phyloP scores from a whole-genome alignment of 2,888 invertebrate species.

The Pseudococcus viburni region DNA sequence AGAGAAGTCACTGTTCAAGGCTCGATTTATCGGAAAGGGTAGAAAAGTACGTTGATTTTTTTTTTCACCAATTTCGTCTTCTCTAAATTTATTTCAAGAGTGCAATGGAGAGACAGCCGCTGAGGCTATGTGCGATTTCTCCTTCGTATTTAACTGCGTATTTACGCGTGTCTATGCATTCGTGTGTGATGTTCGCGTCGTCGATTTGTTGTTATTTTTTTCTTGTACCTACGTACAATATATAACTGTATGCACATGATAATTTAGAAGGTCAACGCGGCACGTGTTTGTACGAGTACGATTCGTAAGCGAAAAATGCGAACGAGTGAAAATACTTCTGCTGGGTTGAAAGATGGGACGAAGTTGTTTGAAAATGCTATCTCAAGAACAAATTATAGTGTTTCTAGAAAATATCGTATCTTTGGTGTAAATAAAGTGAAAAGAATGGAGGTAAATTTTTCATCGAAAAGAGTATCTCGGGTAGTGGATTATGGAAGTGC shows the following conservation, averaged over 20 bases:
- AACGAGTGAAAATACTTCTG: background rate
- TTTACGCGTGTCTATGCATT: background rate
- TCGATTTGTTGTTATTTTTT: background rate
- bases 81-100: background rate
- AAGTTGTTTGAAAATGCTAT: background rate
- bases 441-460: conserved; percentile 4
- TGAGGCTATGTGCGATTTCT: background rate
- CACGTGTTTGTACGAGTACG: conserved; percentile 6
- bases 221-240: background rate
- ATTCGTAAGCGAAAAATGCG: background rate
- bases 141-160: background rate
- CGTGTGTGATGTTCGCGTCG: background rate
- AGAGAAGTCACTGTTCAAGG: conserved; percentile 81
- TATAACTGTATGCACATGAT: conserved; percentile 10
- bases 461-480: background rate
- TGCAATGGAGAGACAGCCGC: background rate
- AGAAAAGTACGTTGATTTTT: conserved; percentile 74
- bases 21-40: conserved; percentile 77
- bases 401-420: background rate
- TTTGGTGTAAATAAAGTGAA: background rate
- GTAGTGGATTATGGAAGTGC: background rate
- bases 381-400: background rate
- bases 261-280: conserved; percentile 13
- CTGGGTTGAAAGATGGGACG: conserved; percentile 7
- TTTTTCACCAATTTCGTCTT: background rate